Evolutionary conservation across 2,888 invertebrate species (phyloP).

Genomic region (Eristalis arbustorum): DNA sequence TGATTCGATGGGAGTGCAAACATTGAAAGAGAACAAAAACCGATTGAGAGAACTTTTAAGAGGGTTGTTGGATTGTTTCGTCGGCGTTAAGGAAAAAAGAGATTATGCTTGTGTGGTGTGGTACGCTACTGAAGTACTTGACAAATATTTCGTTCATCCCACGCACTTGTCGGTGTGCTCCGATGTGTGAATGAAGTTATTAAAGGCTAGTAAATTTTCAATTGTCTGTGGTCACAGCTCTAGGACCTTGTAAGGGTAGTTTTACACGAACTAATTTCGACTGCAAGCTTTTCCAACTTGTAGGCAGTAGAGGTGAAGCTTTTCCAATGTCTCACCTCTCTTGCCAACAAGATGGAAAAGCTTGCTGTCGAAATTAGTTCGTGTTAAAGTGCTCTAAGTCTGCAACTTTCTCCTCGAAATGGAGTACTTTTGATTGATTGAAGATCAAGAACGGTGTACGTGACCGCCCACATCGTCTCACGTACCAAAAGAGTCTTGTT

Average conservation of each 20-base stretch:
- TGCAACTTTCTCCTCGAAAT: neutral
- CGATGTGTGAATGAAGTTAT: too few relatives aligned
- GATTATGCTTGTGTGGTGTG: neutral
- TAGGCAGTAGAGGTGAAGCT: too few relatives aligned
- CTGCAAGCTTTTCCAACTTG: too few relatives aligned
- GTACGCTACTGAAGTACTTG: neutral
- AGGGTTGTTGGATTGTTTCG: neutral
- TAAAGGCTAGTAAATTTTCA: too few relatives aligned
- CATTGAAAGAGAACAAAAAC: neutral
- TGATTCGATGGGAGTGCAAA: neutral
- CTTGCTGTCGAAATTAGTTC: too few relatives aligned
- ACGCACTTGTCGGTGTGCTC: neutral
- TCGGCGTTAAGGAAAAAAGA: too few relatives aligned
- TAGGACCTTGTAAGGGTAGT: too few relatives aligned
- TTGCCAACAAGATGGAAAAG: too few relatives aligned
- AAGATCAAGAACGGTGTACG: neutral
- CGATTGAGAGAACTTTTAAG: neutral
- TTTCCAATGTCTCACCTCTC: too few relatives aligned
- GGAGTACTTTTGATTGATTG: neutral
- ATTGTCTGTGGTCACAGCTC: neutral
- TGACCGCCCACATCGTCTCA: neutral
- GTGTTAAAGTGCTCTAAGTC: too few relatives aligned
- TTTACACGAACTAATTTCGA: too few relatives aligned
- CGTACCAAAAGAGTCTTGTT: neutral
- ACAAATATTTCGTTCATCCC: neutral